Evolutionary conservation across 1,140 invertebrate species (phyloP).

Genomic region (Drosophila saltans): DNA sequence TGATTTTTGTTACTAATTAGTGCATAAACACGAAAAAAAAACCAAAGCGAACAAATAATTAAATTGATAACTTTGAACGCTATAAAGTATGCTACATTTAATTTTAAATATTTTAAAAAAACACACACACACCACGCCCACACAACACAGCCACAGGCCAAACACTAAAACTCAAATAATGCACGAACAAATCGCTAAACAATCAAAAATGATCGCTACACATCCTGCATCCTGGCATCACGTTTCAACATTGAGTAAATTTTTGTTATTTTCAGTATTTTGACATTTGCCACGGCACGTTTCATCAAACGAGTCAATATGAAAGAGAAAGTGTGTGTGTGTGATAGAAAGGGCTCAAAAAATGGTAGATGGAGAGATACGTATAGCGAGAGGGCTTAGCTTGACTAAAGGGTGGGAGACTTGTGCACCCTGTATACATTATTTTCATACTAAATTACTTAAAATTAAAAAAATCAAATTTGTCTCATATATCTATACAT

Average conservation of each 20-base stretch:
- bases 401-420: too few relatives aligned
- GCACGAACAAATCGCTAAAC: conserved; percentile 26
- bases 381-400: too few relatives aligned
- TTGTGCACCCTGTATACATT: too few relatives aligned
- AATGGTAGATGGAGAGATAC: too few relatives aligned
- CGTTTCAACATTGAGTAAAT: conserved; percentile 19
- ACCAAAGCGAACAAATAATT: conserved; percentile 49
- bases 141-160: too few relatives aligned
- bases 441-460: too few relatives aligned
- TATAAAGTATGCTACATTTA: conserved; percentile 71
- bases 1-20: conserved; percentile 59
- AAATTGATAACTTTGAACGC: conserved; percentile 59
- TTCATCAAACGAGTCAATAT: background rate
- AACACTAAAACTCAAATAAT: conserved; percentile 20
- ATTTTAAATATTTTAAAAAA: conserved; percentile 25
- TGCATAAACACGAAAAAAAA: conserved; percentile 51
- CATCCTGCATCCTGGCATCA: conserved; percentile 3
- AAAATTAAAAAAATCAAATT: too few relatives aligned
- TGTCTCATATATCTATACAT: too few relatives aligned
- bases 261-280: conserved; percentile 22
- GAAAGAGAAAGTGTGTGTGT: background rate
- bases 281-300: conserved; percentile 9
- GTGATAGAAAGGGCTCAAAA: background rate
- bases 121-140: too few relatives aligned
- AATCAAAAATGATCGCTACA: conserved; percentile 26